A percentile compares a stretch with the other conserved stretches of the same genome.
phyloP scores from a whole-genome alignment of 2,113 vertebrate species.

The Cricetomys ansorgei region DNA sequence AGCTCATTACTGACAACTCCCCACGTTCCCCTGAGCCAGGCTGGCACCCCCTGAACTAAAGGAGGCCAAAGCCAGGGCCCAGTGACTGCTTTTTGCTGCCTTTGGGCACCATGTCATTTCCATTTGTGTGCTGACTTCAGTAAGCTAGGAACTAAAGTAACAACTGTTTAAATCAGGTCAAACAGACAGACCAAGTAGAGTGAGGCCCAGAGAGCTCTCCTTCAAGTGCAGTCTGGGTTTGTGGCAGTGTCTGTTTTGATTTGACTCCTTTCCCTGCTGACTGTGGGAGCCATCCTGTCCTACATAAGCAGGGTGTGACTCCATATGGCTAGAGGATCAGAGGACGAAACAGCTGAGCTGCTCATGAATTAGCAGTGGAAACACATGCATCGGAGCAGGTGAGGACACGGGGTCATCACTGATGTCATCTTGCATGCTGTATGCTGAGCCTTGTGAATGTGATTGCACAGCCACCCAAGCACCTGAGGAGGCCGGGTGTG shows the following conservation, averaged over 20 bases:
- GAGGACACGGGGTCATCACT: fast-evolving
- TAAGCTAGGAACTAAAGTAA: background rate
- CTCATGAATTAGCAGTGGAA: background rate
- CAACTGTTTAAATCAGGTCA: fast-evolving
- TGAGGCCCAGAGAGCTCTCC: background rate
- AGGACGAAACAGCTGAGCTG: no score
- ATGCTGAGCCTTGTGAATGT: background rate
- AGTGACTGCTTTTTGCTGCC: fast-evolving
- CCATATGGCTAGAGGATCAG: fast-evolving
- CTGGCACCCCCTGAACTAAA: fast-evolving
- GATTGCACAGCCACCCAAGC: background rate
- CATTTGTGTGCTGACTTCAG: fast-evolving
- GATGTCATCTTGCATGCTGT: fast-evolving
- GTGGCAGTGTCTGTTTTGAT: background rate
- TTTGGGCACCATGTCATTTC: no score
- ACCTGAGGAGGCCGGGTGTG: background rate
- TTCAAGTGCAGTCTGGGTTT: background rate
- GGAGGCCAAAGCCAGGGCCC: background rate
- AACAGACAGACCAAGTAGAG: background rate
- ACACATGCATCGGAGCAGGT: background rate
- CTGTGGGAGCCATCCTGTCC: background rate
- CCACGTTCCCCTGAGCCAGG: background rate
- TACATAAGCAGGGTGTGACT: fast-evolving
- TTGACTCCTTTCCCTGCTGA: background rate
- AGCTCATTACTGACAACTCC: fast-evolving